Evolutionary conservation across 2,888 invertebrate species (phyloP).

Genomic region (Pachliopta kotzebuea): DNA sequence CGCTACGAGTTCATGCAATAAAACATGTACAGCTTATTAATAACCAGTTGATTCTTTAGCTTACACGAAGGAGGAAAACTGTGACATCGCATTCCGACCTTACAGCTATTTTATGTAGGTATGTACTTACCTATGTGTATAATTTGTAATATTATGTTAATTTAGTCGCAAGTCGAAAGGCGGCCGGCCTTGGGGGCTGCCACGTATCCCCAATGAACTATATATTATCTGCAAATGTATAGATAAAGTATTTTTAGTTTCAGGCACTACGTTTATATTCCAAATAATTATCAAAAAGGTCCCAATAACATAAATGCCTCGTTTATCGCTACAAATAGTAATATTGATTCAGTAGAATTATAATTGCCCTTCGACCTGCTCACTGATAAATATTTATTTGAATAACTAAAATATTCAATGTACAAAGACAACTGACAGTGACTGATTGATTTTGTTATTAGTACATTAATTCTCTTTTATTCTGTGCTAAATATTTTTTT

Average conservation of each 20-base stretch:
- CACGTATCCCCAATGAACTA: constrained; percentile 36
- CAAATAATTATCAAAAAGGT: background rate
- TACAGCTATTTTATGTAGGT: constrained; percentile 36
- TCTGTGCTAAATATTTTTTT: background rate
- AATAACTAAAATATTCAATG: background rate
- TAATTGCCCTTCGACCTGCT: background rate
- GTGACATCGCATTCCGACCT: constrained; percentile 39
- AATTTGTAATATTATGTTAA: constrained; percentile 67
- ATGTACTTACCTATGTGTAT: constrained; percentile 41
- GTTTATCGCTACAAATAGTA: background rate
- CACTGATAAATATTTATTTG: constrained; percentile 6
- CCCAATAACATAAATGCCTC: background rate
- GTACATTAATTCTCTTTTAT: background rate
- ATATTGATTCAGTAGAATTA: background rate
- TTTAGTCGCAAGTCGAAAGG: constrained; percentile 63
- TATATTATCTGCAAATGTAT: constrained; percentile 1
- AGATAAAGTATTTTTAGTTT: background rate
- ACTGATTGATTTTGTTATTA: background rate
- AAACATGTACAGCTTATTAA: constrained; percentile 11
- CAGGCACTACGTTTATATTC: background rate
- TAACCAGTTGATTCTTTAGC: constrained; percentile 13
- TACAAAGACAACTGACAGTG: background rate
- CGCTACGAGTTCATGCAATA: no score
- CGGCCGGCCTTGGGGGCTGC: constrained; percentile 66
- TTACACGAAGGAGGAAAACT: constrained; percentile 25